Evolutionary conservation across 2,797 vertebrate genomes (phyloP).

Genomic region (Nasua narica): DNA sequence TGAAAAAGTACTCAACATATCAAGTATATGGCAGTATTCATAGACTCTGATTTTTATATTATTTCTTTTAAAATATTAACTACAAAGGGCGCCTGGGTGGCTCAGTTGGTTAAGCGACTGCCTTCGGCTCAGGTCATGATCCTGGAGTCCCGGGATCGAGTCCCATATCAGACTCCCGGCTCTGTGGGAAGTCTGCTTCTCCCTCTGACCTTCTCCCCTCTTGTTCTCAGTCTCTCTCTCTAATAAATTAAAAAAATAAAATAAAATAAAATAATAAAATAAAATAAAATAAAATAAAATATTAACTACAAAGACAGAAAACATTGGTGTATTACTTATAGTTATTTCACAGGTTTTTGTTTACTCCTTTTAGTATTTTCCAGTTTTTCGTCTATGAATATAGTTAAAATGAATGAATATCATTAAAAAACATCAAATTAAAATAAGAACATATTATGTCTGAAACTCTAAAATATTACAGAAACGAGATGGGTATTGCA

Average conservation of each 20-base stretch:
- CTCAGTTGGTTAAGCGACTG: too few relatives aligned
- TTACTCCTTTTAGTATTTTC: not conserved
- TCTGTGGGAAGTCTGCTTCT: too few relatives aligned
- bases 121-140: too few relatives aligned
- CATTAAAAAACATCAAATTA: not conserved
- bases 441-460: not conserved
- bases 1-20: not conserved
- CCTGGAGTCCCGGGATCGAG: too few relatives aligned
- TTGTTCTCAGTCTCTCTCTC: too few relatives aligned
- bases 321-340: not conserved
- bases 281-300: too few relatives aligned
- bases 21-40: not conserved
- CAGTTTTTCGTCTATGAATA: not conserved
- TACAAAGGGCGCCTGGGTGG: too few relatives aligned
- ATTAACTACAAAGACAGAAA: not conserved
- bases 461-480: not conserved
- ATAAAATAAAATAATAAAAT: too few relatives aligned
- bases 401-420: too few relatives aligned
- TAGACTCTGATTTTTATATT: not conserved
- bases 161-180: too few relatives aligned
- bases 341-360: not conserved
- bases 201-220: too few relatives aligned
- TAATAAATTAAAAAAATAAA: too few relatives aligned
- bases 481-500: not conserved
- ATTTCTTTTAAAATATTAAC: not conserved